Evolutionary conservation across 1,140 invertebrate genomes (phyloP), one percentile per base, ranked within the genome.

Genomic region (Ephestia elutella): DNA sequence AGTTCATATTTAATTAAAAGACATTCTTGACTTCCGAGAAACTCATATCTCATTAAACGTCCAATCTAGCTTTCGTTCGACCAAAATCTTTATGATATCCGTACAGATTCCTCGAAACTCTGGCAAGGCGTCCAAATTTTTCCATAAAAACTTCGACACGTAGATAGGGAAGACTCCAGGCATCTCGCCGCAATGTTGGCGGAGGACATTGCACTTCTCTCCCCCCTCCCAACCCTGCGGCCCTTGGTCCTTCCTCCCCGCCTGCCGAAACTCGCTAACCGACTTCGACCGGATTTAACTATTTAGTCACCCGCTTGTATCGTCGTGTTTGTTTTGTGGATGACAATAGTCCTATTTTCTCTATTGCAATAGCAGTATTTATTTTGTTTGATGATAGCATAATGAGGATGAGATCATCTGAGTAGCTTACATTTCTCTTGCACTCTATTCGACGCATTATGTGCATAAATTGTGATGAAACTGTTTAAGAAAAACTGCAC

Each of bases 171-270:
- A 61, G 59, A 66, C 66, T 71, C 62, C 73, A 78, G 75, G 78
- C 80, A 82, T 84, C 78, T 76, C 73, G 63, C 57, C 15, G 71
- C 80, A 67, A 80, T 81, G 82, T 85, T 85, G 68, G 80, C 82
- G 82, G 21, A 87, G 85, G 85, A 87, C 85, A 84, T 87, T 87
- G 85, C 85, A 87, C 85, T 87, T 86, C 73, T 76, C 60, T 59
- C 65, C 54, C 68, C 38, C 38, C 38, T 44, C 38, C 11, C 15
- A 10, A 2, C 63, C 75, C 63, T 65, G 54, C 66, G 49, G 73
- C 65, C 67, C 70, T 70, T 77, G 71, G 79, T 82, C 80, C 82
- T 83, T 74, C 73, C 54, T 68, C 74, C 65, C 70, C 71, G 69
- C 79, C 73, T 80, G 80, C 77, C 79, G 78, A 82, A 84, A 83